Conservation (phyloP, 2,113 vertebrate genomes). For the Falcunculus frontatus region DNA sequence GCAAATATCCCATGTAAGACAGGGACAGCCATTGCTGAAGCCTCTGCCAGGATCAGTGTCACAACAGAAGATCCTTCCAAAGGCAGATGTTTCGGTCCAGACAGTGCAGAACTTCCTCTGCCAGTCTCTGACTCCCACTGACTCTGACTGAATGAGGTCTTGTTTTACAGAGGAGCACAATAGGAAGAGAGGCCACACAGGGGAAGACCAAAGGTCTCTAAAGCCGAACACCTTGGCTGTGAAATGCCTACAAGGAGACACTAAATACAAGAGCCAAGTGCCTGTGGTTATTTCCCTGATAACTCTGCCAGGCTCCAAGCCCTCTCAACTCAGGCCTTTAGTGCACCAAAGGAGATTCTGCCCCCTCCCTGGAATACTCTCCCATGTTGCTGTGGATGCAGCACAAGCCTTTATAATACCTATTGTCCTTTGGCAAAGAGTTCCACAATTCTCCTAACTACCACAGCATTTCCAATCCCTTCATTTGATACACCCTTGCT, state of each 20-base stretch:
- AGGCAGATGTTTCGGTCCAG: background rate
- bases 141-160: background rate
- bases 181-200: background rate
- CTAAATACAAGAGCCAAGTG: background rate
- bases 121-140: background rate
- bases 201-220: background rate
- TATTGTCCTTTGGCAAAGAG: background rate
- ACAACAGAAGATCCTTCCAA: background rate
- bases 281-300: fast-evolving
- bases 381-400: background rate
- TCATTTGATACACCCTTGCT: background rate
- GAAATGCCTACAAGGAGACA: background rate
- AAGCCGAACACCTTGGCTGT: background rate
- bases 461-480: background rate
- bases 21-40: background rate
- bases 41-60: background rate
- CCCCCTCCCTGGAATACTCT: background rate
- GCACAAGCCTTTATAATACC: background rate
- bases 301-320: background rate
- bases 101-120: background rate
- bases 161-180: background rate
- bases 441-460: background rate
- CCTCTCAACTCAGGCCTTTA: background rate
- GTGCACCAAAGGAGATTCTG: background rate
- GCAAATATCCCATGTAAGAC: background rate